phyloP scores from a whole-genome alignment of 2,797 vertebrate genomes.

The Pseudochirops cupreus region DNA sequence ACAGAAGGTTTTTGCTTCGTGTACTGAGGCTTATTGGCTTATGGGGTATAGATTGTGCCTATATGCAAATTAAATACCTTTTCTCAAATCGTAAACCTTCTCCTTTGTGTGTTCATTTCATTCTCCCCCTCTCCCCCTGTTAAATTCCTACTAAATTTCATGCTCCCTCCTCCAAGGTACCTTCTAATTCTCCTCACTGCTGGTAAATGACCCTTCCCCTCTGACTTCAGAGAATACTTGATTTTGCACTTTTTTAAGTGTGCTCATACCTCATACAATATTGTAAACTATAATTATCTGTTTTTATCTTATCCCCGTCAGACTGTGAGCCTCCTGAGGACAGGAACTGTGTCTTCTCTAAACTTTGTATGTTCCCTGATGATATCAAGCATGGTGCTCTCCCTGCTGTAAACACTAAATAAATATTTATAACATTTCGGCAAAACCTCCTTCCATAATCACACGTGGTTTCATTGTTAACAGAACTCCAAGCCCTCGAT shows the following conservation, averaged over 20 bases:
- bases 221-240: neutral
- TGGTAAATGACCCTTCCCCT: neutral
- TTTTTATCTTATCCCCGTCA: neutral
- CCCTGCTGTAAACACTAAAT: neutral
- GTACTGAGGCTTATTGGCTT: constrained; percentile 33
- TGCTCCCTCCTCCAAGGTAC: neutral
- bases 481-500: neutral
- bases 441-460: neutral
- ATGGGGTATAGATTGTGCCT: constrained; percentile 70
- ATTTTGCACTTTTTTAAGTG: neutral
- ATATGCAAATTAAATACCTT: constrained; percentile 84
- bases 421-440: neutral
- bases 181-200: neutral
- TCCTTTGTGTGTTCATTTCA: constrained; percentile 64
- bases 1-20: constrained; percentile 36
- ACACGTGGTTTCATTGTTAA: neutral
- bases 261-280: neutral
- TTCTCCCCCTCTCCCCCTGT: neutral
- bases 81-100: constrained; percentile 61
- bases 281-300: neutral
- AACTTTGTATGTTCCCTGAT: neutral
- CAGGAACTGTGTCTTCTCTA: neutral
- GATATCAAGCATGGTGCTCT: neutral
- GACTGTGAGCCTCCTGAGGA: neutral
- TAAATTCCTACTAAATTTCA: neutral